These are phyloP conservation scores for Oxyscelio sp. DNA, from an alignment of 2,888 invertebrate species.

Conservation along the genomic window DNA sequence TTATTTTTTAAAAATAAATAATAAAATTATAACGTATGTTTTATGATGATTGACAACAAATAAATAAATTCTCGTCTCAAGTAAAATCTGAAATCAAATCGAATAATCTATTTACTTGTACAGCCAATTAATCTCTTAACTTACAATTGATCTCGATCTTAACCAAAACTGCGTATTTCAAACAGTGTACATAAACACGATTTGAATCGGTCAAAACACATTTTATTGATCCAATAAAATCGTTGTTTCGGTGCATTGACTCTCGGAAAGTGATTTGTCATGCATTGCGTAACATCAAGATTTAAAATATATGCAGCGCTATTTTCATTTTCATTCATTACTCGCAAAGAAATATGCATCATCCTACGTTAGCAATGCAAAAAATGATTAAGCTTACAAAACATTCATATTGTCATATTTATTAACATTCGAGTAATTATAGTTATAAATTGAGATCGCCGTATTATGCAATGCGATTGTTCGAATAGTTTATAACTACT, in stretches of 20 bases:
- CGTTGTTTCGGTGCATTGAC: slow-evolving; percentile 31
- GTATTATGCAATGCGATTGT: slow-evolving; percentile 42
- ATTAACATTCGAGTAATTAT: slow-evolving; percentile 48
- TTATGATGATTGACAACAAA: too few relatives aligned
- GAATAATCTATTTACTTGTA: too few relatives aligned
- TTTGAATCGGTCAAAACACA: slow-evolving; percentile 7
- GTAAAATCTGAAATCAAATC: too few relatives aligned
- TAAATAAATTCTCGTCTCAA: too few relatives aligned
- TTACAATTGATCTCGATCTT: too few relatives aligned
- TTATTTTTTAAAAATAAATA: too few relatives aligned
- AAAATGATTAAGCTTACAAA: slow-evolving; percentile 39
- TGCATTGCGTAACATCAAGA: slow-evolving; percentile 46
- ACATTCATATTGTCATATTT: slow-evolving; percentile 23
- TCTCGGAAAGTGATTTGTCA: slow-evolving; percentile 49
- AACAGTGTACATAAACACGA: slow-evolving; percentile 27
- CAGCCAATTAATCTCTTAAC: too few relatives aligned
- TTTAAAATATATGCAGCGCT: slow-evolving; percentile 33
- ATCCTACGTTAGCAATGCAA: slow-evolving; percentile 39
- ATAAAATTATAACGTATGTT: too few relatives aligned
- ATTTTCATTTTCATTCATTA: slow-evolving; percentile 53
- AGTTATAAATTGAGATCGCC: slow-evolving; percentile 50
- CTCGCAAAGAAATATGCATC: slow-evolving; percentile 23
- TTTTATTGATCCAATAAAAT: slow-evolving; percentile 29
- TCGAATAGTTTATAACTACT: too few relatives aligned
- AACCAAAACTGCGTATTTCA: too few relatives aligned